Base-by-base conservation (phyloP, 2,113 vertebrate genomes). In the Dasyprocta punctata region DNA sequence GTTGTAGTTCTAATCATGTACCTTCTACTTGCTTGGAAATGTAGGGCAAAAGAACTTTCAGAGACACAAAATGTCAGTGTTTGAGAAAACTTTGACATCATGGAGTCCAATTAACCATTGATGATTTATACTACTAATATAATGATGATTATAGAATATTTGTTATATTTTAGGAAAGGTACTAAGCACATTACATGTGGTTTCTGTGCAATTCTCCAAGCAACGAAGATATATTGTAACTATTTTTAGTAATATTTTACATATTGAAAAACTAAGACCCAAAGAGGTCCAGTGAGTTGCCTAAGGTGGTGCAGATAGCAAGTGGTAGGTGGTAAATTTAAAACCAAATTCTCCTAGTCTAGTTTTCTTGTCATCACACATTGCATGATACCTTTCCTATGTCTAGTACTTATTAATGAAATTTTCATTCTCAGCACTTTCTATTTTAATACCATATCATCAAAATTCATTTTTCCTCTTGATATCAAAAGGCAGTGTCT, bases 211-310 rank as follows among this genome's bases (percentile, higher is more conserved):
- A 61, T 65, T 36, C 7, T 47, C 24, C 41, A 80, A 60, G 88
- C 3, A 88, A 86, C 65, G 38, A 85, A n/a, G 17, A 38, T 1
- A 7, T 73, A 81, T 38, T 24, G 11, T 91, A 90, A 69, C 69
- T 86, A 77, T 75, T 95, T 82, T 94, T 89, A 82, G 80, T 33
- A 88, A 97, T 56, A 90, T 95, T 97, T 89, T 94, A 75, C 89
- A 52, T 87, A 95, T 69, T 82, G 67, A 92, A 97, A 96, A 96
- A 30, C 8, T 90, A 63, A 92, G 96, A n/a, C 41, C 58, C 0
- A 3, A 78, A 92, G 78, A 96, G 24, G 67, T 94, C 14, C 86
- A 91, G n/a, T 24, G 3, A 86, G 30, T 86, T 95, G 54, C 17
- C 41, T 77, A 97, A 97, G 86, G 90, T 96, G 93, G 71, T 17